phyloP scores from a whole-genome alignment of 2,113 vertebrate genomes.

The Dicrurus megarhynchus region DNA sequence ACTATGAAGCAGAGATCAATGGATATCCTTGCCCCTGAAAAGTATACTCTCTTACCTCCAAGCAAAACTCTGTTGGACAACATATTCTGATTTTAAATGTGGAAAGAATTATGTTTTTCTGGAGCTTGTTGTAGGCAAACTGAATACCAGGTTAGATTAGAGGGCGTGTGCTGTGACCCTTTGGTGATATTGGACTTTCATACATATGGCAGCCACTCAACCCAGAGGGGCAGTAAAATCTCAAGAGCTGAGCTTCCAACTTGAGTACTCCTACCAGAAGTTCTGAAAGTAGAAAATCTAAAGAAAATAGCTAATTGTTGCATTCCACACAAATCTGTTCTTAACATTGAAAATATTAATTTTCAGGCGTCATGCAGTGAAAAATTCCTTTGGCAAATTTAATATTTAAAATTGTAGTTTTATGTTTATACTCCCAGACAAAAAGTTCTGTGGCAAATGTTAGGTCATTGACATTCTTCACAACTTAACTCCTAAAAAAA shows the following conservation, averaged over 20 bases:
- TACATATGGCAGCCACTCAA: fast-evolving
- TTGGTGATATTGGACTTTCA: background rate
- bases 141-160: background rate
- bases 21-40: background rate
- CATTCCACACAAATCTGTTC: background rate
- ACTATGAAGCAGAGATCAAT: background rate
- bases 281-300: background rate
- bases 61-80: background rate
- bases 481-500: background rate
- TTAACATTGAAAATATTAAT: background rate
- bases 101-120: background rate
- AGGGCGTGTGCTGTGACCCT: background rate
- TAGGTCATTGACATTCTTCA: background rate
- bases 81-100: background rate
- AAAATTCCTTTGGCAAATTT: background rate
- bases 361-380: background rate
- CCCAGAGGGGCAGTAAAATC: background rate
- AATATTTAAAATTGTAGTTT: background rate
- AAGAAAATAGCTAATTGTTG: background rate
- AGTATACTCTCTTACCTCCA: background rate
- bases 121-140: background rate
- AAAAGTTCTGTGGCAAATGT: background rate
- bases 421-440: background rate
- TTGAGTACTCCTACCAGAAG: background rate
- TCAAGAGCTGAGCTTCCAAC: background rate